Percentiles rank a stretch among this genome's conserved stretches.
Conservation (phyloP, 2,113 vertebrate genomes). For the Myiozetetes cayanensis region DNA sequence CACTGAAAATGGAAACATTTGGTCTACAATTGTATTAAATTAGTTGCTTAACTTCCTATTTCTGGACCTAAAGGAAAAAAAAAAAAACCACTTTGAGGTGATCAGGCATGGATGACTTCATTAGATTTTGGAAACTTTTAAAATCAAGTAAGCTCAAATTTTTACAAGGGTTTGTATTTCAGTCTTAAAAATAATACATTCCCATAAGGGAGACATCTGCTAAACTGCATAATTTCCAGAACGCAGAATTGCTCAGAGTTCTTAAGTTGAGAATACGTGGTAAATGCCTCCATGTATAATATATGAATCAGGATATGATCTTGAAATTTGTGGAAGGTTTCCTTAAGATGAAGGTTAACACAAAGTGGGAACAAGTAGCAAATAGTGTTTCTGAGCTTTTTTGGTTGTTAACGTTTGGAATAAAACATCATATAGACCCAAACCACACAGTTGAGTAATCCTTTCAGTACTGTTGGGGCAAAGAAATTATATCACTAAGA, state of each 20-base stretch:
- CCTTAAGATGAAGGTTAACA: neutral
- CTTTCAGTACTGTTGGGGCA: neutral
- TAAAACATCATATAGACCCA: neutral
- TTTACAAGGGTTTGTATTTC: neutral
- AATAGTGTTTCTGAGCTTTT: neutral
- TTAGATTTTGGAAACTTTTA: neutral
- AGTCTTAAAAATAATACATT: slow-evolving; percentile 7
- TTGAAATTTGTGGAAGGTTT: neutral
- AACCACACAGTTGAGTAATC: neutral
- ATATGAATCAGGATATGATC: neutral
- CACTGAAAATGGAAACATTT: neutral
- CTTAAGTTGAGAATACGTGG: neutral
- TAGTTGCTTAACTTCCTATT: neutral
- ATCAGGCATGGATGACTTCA: neutral
- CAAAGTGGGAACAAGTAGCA: neutral
- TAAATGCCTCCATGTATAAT: neutral
- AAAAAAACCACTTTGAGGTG: neutral
- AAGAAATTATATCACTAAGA: neutral
- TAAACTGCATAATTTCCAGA: neutral
- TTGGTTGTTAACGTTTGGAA: neutral
- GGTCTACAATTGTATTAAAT: neutral
- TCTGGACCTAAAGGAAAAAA: neutral
- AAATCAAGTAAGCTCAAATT: neutral
- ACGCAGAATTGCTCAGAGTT: neutral
- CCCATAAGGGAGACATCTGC: neutral